Conservation (phyloP, 2,113 vertebrate genomes). For the Smithornis capensis region DNA sequence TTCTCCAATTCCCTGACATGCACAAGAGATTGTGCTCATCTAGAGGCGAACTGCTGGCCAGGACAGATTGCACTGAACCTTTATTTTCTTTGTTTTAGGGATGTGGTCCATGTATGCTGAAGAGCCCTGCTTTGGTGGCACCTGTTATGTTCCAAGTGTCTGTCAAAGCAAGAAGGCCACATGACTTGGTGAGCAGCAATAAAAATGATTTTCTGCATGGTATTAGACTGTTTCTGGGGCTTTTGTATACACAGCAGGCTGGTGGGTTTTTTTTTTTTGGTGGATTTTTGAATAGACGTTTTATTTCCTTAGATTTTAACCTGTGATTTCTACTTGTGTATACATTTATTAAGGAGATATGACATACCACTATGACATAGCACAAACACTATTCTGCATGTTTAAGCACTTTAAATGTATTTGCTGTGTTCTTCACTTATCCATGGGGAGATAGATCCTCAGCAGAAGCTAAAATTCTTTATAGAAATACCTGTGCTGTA, state of each 20-base stretch:
- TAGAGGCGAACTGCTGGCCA: not conserved
- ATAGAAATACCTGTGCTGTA: not conserved
- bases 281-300: not conserved
- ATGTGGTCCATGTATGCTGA: rapidly evolving
- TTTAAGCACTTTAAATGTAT: not conserved
- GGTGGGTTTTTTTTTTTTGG: rapidly evolving
- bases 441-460: not conserved
- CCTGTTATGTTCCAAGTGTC: not conserved
- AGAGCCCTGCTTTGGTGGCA: not conserved
- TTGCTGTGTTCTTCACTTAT: not conserved
- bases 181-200: not conserved
- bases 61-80: not conserved
- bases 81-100: not conserved
- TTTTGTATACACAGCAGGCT: not conserved
- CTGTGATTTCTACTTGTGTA: not conserved
- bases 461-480: not conserved
- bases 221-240: not conserved
- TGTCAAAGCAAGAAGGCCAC: not conserved
- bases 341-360: not conserved
- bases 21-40: not conserved
- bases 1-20: not conserved
- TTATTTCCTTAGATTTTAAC: not conserved
- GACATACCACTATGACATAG: not conserved
- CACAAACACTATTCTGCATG: not conserved
- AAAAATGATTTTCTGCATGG: not conserved